Evolutionary conservation across 2,888 invertebrate species (phyloP).

Genomic region (Deilephila porcellus): DNA sequence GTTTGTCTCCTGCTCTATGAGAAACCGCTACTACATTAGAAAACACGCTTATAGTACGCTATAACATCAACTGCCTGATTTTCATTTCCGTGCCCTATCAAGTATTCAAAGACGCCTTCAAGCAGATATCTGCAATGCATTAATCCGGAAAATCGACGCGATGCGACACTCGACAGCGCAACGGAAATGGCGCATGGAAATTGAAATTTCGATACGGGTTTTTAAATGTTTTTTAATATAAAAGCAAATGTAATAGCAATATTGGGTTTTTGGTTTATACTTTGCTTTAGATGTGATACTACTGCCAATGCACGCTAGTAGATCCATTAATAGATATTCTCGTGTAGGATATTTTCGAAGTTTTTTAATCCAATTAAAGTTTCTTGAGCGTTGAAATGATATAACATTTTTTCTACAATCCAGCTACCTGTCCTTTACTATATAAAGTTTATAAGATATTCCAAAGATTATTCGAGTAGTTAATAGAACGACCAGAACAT

Average conservation of each 20-base stretch:
- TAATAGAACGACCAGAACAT: too few species aligned
- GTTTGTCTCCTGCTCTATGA: background rate
- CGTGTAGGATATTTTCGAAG: too few species aligned
- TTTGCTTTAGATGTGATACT: background rate
- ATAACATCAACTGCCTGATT: background rate
- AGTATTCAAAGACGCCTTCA: background rate
- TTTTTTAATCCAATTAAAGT: too few species aligned
- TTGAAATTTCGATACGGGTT: background rate
- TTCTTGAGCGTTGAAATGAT: too few species aligned
- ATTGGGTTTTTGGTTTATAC: background rate
- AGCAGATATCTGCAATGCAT: conserved; percentile 11
- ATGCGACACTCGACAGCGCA: background rate
- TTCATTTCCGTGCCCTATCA: background rate
- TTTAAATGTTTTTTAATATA: background rate
- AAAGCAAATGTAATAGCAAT: background rate
- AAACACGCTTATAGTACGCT: background rate
- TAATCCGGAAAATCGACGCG: background rate
- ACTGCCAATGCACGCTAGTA: too few species aligned
- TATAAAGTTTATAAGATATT: too few species aligned
- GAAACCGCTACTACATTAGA: background rate
- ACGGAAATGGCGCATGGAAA: background rate
- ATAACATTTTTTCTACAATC: too few species aligned
- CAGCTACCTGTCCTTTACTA: too few species aligned
- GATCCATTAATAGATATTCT: too few species aligned
- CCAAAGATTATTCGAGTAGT: too few species aligned